Conservation (phyloP, 2,797 vertebrate species). For the Vultur gryphus region DNA sequence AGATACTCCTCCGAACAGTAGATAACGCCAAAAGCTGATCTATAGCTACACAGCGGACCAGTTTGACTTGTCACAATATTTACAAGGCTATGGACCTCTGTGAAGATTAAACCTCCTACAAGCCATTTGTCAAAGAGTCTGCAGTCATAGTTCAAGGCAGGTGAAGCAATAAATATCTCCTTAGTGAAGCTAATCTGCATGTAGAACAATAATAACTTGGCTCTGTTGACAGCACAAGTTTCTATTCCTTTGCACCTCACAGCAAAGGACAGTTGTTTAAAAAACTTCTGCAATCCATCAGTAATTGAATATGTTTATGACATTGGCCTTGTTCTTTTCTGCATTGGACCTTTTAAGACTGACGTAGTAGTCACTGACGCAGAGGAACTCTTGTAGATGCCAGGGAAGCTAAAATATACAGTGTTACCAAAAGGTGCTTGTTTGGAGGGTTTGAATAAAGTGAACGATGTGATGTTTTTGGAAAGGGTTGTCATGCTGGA, state of each 20-base stretch:
- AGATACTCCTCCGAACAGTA: background rate
- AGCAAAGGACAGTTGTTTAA: background rate
- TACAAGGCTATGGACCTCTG: background rate
- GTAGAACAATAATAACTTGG: background rate
- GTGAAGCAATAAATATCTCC: background rate
- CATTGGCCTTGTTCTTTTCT: background rate
- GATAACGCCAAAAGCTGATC: background rate
- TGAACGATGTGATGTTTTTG: background rate
- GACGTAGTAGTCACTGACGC: background rate
- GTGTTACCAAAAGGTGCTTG: background rate
- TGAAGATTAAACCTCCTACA: background rate
- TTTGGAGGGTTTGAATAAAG: background rate
- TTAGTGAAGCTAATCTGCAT: background rate
- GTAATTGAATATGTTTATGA: background rate
- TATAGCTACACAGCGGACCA: background rate
- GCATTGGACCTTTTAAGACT: background rate
- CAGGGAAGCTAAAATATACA: background rate
- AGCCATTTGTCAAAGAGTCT: background rate
- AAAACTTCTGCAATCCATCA: background rate
- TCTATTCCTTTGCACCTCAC: background rate
- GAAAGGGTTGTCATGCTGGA: background rate
- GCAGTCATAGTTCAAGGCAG: background rate
- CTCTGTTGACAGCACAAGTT: background rate
- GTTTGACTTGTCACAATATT: background rate
- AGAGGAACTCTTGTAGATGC: background rate